A percentile compares a stretch with the other conserved stretches of the same genome.
Evolutionary conservation across 2,888 invertebrate species (phyloP).

Genomic region (Rhogogaster chlorosoma): DNA sequence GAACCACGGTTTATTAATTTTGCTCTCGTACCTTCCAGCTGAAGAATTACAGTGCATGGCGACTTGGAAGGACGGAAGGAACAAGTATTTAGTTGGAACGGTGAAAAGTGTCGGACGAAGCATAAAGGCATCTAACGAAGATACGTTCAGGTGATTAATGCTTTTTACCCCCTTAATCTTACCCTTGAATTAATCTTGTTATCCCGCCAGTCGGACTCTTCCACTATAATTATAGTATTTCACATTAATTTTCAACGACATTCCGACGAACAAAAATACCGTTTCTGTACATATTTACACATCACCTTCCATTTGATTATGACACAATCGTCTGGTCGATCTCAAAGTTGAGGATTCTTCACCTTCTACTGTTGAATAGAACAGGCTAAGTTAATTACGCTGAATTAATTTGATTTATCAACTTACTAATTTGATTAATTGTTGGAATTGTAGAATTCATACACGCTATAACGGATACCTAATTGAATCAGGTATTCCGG

Average conservation of each 20-base stretch:
- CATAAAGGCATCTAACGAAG: conserved; percentile 83
- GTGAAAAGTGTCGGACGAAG: conserved; percentile 83
- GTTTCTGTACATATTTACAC: background rate
- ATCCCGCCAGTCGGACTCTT: conserved; percentile 52
- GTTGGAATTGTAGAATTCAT: conserved; percentile 5
- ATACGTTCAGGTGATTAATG: conserved; percentile 85
- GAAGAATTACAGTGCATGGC: conserved; percentile 91
- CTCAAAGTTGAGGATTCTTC: conserved; percentile 2
- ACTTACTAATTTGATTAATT: conserved; percentile 9
- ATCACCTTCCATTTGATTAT: background rate
- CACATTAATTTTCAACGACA: background rate
- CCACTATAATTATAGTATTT: background rate
- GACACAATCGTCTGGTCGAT: background rate
- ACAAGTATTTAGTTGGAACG: conserved; percentile 88
- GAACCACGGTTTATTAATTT: background rate
- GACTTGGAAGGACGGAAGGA: conserved; percentile 91
- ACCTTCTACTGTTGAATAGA: background rate
- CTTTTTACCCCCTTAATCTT: background rate
- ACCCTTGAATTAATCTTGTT: conserved; percentile 32
- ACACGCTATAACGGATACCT: conserved; percentile 12
- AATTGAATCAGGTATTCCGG: background rate
- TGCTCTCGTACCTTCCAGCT: conserved; percentile 78
- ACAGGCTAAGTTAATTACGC: background rate
- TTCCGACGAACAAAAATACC: background rate
- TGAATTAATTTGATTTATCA: background rate